Base-by-base conservation (phyloP, 1,140 invertebrate genomes). In the Drosophila tropicalis region DNA sequence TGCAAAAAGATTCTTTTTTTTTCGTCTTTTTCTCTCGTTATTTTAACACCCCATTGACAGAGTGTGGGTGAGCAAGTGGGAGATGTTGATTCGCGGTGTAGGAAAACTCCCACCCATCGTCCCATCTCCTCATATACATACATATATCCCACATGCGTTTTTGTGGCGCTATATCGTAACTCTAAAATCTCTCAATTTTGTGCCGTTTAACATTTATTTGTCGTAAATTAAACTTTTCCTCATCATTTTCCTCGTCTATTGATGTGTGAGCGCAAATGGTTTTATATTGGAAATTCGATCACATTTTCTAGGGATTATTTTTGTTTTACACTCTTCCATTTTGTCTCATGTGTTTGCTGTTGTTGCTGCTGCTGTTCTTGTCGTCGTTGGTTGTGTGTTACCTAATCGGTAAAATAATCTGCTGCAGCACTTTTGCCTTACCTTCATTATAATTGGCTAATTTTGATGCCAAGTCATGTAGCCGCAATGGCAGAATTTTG, bases 101-200 rank as follows among this genome's bases (percentile, higher is more conserved):
- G 34, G 34, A 12, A 12, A 36, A 58, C 17, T 34, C n/a, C 67
- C 67, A 17, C 5, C 15, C 39, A 51, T n/a, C 44, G 4, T 54
- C 44, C 15, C 13, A 22, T 2, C 17, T 22, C 10, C 17, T 22
- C 3, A 10, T 1, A 3, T 10, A 5, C 9, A 22, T 51, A 36
- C 10, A 10, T 79, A 76, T 87, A 86, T 85, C 75, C 41, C 60
- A 60, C 29, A 41, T 34, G 25, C 36, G 63, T 58, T 44, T 44
- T 44, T 44, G 13, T 19, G 61, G 54, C 34, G 32, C 62, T 54
- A 83, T 87, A 87, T 87, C 83, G 83, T 80, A 76, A 89, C 81
- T 89, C 76, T 70, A 76, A 74, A 87, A 87, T 87, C 83, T 87
- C 83, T 87, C 84, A 87, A 87, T 87, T 78, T 79, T 79, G 61